These are phyloP conservation scores for Seira ritae DNA, from an alignment of 2,888 invertebrate genomes.

Conservation along the genomic window DNA sequence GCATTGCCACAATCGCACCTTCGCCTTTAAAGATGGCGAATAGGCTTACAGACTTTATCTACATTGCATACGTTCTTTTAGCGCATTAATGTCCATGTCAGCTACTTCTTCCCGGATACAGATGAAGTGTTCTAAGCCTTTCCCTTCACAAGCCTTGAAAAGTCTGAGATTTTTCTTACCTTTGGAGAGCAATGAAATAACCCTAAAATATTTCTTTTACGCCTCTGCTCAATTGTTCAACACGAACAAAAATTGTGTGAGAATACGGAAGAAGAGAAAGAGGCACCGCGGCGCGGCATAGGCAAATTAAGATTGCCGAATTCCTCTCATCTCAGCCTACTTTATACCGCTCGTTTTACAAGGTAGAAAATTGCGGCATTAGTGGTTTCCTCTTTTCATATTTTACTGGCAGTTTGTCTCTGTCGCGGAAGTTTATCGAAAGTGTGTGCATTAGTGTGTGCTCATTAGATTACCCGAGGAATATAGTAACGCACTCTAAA, in stretches of 20 bases:
- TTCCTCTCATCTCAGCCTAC: not conserved
- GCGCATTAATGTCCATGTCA: conserved; percentile 4
- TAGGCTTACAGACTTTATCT: not conserved
- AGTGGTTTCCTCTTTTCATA: conserved; percentile 7
- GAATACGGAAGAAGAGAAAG: no score
- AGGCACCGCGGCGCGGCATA: not conserved
- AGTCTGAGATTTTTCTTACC: not conserved
- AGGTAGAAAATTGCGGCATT: not conserved
- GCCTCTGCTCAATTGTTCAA: not conserved
- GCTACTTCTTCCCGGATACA: conserved; percentile 15
- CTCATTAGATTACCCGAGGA: not conserved
- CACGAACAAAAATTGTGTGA: not conserved
- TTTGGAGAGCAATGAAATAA: not conserved
- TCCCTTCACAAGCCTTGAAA: not conserved
- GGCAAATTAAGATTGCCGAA: conserved; percentile 12
- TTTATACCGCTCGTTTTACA: not conserved
- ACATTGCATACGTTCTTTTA: not conserved
- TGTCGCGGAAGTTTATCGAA: conserved; percentile 7
- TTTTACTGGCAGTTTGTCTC: conserved; percentile 16
- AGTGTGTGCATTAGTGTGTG: conserved; percentile 1
- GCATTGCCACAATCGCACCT: conserved; percentile 8
- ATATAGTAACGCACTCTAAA: no score
- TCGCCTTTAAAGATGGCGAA: not conserved
- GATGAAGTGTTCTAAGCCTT: not conserved
- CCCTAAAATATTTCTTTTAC: not conserved